Percentiles rank a stretch among this genome's conserved stretches.
Evolutionary conservation across 2,888 invertebrate species (phyloP).

Genomic region (Quadroppia sp.): DNA sequence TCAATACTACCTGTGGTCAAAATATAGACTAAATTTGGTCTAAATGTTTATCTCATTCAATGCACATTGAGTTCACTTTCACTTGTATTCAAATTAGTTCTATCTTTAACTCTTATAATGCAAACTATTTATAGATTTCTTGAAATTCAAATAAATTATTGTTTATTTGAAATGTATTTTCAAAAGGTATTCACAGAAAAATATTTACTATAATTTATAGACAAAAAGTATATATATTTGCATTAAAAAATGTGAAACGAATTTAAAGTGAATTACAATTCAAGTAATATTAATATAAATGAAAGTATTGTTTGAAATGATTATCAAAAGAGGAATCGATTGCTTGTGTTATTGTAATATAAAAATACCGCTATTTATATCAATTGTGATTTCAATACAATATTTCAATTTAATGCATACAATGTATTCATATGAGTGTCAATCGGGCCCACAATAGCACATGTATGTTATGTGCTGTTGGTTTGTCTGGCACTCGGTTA

Average conservation of each 20-base stretch:
- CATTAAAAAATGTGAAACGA: too few relatives aligned
- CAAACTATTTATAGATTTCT: slow-evolving; percentile 3
- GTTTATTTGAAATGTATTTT: neutral
- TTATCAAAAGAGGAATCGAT: neutral
- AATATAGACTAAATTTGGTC: slow-evolving; percentile 3
- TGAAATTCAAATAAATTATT: neutral
- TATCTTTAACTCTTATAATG: neutral
- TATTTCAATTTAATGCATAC: slow-evolving; percentile 31
- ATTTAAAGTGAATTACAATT: too few relatives aligned
- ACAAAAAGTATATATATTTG: too few relatives aligned
- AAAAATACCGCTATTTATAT: neutral
- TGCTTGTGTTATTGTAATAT: neutral
- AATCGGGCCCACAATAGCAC: slow-evolving; percentile 34
- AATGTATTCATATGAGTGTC: slow-evolving; percentile 31
- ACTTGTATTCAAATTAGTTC: neutral
- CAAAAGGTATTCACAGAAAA: too few relatives aligned
- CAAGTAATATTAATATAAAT: too few relatives aligned
- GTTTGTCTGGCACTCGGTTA: neutral
- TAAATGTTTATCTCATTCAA: slow-evolving; percentile 6
- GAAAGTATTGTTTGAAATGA: too few relatives aligned
- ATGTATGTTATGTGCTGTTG: slow-evolving; percentile 1
- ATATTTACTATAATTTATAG: too few relatives aligned
- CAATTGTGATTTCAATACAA: slow-evolving; percentile 3
- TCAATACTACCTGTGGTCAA: slow-evolving; percentile 13
- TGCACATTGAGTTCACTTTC: neutral